Evolutionary conservation across 2,113 vertebrate species (phyloP), one percentile per base, ranked within the genome.

Genomic region (Ivindomyrus marchei): DNA sequence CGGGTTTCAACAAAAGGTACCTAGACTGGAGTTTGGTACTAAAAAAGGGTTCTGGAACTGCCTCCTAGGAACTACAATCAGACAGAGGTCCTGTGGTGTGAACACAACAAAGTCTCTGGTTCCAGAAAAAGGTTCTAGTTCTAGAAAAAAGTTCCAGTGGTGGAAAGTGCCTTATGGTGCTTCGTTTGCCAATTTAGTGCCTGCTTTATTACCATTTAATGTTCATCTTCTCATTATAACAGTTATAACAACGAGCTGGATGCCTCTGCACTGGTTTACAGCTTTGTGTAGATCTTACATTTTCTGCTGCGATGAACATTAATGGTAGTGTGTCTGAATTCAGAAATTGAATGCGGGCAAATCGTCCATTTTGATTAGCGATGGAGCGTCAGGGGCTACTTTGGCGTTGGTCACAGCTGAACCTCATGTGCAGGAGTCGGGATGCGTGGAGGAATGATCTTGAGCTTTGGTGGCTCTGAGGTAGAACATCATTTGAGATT

Each of bases 171-270:
- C 39, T 27, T 13, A 27, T 87, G 45, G n/a, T 84, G 39, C 6
- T 42, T 87, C 7, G 3, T 87, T 19, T 87, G 47, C 49, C 24
- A 2, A 50, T 87, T 50, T 52, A 87, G 4, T 15, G 47, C 47
- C 47, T 86, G 47, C 11, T n/a, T 86, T 36, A 31, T 87, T 87
- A 36, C 49, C n/a, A 53, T 87, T 87, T 53, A 87, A 87, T 52
- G 47, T 87, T 15, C 24, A 6, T n/a, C 49, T 87, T 87, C 85
- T 53, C 19, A 39, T 87, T 4, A 52, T 87, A 87, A 50, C 49
- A 0, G 17, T 19, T 0, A 50, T 87, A 19, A 47, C 21, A 3
- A 52, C 2, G 21, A 17, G n/a, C 3, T 53, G 85, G 46, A 53
- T 87, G 85, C 80, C 42, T 84, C 80, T n/a, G 21, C 31, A 4